These are phyloP conservation scores for Melieria crassipennis DNA, from an alignment of 2,888 invertebrate species.

Conservation along the genomic window DNA sequence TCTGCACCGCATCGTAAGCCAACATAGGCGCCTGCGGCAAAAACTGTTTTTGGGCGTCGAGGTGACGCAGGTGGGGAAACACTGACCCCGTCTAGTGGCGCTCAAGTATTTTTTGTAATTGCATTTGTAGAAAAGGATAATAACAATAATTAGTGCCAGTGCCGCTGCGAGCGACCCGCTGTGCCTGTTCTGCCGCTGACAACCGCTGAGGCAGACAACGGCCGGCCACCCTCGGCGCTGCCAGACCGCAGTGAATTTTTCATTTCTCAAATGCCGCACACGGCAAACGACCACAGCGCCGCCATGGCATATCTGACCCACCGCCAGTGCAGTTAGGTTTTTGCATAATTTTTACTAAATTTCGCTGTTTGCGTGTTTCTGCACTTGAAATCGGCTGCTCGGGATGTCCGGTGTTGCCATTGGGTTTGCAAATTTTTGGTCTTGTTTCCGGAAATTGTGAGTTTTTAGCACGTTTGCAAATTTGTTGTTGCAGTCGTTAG, in stretches of 20 bases:
- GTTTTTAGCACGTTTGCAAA: too few relatives aligned
- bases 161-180: neutral
- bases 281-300: too few relatives aligned
- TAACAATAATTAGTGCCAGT: conserved; percentile 33
- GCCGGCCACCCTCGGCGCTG: neutral
- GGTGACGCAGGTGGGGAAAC: neutral
- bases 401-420: neutral
- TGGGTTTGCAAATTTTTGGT: neutral
- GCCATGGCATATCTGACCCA: too few relatives aligned
- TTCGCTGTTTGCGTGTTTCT: neutral
- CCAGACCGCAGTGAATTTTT: too few relatives aligned
- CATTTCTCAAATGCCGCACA: too few relatives aligned
- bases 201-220: neutral
- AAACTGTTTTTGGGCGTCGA: neutral
- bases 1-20: neutral
- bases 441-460: too few relatives aligned
- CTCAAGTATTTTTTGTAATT: conserved; percentile 20
- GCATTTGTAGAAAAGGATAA: conserved; percentile 34
- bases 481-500: too few relatives aligned
- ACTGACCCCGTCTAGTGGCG: neutral
- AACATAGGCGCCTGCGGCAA: neutral
- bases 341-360: neutral
- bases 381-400: neutral
- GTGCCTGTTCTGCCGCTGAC: neutral
- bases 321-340: too few relatives aligned